Conservation (phyloP, 2,797 vertebrate species). For the Eulemur coronatus region DNA sequence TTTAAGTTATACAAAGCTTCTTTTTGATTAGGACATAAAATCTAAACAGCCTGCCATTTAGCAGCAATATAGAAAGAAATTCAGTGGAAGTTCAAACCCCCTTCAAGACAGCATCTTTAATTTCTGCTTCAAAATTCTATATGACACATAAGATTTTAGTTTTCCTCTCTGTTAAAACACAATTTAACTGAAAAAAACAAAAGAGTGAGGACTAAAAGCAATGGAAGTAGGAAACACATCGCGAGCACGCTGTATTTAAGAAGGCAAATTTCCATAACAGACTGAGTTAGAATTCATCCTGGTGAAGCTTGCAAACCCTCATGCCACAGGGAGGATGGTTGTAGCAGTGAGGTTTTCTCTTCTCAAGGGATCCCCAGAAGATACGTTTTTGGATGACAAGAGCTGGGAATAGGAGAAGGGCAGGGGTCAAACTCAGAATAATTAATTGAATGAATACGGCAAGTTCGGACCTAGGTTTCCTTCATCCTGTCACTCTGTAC, state of each 20-base stretch:
- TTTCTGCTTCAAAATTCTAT: neutral
- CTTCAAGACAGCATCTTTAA: neutral
- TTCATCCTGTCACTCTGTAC: fast-evolving
- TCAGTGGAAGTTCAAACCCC: neutral
- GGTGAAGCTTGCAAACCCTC: fast-evolving
- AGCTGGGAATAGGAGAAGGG: neutral
- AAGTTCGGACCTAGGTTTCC: neutral
- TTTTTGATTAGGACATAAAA: neutral
- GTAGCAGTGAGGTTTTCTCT: neutral
- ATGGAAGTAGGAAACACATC: neutral
- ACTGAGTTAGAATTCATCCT: neutral
- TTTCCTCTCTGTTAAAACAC: neutral
- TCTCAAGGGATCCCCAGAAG: neutral
- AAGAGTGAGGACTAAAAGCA: neutral
- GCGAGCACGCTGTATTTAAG: neutral
- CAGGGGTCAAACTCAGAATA: neutral
- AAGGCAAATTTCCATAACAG: neutral
- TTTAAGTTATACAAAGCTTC: neutral
- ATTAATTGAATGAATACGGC: neutral
- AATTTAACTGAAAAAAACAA: neutral
- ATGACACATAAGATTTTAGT: neutral
- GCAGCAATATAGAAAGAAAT: neutral
- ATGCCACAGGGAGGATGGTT: fast-evolving
- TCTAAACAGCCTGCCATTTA: neutral
- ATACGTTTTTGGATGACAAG: neutral